These are phyloP conservation scores for Paraplagusia blochii DNA, from an alignment of 2,113 vertebrate genomes.

Conservation along the genomic window DNA sequence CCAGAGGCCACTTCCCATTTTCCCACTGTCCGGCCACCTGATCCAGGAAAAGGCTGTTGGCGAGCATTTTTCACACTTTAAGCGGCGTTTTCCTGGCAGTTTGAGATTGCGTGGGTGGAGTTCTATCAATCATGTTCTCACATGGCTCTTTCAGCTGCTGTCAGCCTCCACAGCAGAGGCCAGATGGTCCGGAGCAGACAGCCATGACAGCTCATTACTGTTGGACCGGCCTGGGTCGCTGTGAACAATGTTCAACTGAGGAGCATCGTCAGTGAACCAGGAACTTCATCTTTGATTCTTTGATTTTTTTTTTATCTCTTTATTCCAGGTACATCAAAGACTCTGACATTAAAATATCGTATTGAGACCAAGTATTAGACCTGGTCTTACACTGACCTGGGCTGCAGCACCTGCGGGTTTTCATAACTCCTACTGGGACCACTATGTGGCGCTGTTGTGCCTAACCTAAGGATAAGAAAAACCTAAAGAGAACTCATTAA, in stretches of 20 bases:
- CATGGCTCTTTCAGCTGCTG: conserved; percentile 37
- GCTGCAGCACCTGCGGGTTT: too few species aligned
- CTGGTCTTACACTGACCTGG: too few species aligned
- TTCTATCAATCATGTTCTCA: conserved; percentile 53
- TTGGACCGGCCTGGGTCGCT: conserved; percentile 37
- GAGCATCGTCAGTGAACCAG: conserved; percentile 5
- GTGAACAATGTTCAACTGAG: conserved; percentile 28
- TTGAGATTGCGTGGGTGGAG: conserved; percentile 31
- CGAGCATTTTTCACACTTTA: conserved; percentile 48
- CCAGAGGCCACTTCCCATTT: conserved; percentile 59
- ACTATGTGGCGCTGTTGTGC: too few species aligned
- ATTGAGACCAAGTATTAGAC: too few species aligned
- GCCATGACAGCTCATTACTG: conserved; percentile 39
- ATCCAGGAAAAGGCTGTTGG: conserved; percentile 53
- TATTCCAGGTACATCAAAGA: too few species aligned
- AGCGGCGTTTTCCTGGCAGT: conserved; percentile 44
- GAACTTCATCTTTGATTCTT: too few species aligned
- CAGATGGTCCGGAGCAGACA: conserved; percentile 47
- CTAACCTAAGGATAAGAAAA: too few species aligned
- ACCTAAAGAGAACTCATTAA: too few species aligned
- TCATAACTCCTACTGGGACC: too few species aligned
- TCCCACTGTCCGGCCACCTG: conserved; percentile 51
- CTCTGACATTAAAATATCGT: too few species aligned
- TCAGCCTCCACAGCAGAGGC: conserved; percentile 35
- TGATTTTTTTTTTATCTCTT: background rate